These are phyloP conservation scores for Macaca nemestrina DNA, from an alignment of 2,113 vertebrate species.

Conservation along the genomic window DNA sequence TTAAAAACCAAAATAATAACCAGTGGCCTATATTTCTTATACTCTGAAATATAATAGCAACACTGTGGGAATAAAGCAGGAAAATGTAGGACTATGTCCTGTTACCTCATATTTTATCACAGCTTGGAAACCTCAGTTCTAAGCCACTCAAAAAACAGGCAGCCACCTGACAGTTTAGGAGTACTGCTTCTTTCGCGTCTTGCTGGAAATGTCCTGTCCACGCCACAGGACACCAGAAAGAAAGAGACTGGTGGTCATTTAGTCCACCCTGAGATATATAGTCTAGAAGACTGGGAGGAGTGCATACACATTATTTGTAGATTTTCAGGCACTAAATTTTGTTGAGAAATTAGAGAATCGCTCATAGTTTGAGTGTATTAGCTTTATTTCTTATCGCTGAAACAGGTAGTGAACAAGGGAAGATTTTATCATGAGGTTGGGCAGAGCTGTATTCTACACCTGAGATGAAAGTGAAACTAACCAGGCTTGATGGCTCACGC, in stretches of 20 bases:
- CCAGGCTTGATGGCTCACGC: too few relatives aligned
- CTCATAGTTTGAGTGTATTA: neutral
- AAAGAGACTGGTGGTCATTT: neutral
- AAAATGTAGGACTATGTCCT: neutral
- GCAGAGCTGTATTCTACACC: neutral
- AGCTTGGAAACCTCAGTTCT: neutral
- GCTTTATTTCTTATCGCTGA: neutral
- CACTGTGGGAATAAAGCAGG: neutral
- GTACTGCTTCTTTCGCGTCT: fast-evolving
- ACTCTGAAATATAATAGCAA: neutral
- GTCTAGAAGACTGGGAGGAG: neutral
- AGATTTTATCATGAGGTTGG: neutral
- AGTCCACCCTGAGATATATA: neutral
- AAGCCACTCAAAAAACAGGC: neutral
- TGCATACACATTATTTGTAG: fast-evolving
- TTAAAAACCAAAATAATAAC: neutral
- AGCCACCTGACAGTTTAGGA: too few relatives aligned
- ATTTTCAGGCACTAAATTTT: neutral
- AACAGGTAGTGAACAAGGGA: neutral
- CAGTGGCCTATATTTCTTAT: neutral
- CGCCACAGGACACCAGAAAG: too few relatives aligned
- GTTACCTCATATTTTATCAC: neutral
- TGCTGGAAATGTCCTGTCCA: too few relatives aligned
- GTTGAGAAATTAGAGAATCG: neutral
- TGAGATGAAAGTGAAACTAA: neutral